Conservation (phyloP, 1,140 invertebrate species). For the Zaprionus camerounensis region DNA sequence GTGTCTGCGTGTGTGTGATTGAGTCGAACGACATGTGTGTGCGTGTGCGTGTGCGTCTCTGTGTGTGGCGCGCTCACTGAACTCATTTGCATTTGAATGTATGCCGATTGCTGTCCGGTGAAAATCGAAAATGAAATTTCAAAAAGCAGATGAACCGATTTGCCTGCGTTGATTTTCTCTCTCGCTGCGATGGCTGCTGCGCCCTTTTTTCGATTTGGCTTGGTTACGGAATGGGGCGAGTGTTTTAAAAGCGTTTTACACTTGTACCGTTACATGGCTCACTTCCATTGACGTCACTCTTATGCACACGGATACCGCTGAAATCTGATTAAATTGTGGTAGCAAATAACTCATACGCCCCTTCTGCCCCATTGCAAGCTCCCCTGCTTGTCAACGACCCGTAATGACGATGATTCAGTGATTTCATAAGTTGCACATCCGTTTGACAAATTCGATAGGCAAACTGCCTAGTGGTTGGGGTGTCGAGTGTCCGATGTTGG, state of each 20-base stretch:
- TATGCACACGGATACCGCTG: conserved; percentile 17
- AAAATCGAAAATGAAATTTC: conserved; percentile 72
- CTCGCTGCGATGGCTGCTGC: conserved; percentile 49
- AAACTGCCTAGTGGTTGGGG: conserved; percentile 24
- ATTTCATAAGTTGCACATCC: conserved; percentile 72
- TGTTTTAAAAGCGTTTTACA: conserved; percentile 40
- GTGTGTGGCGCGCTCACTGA: conserved; percentile 47
- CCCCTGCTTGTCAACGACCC: conserved; percentile 42
- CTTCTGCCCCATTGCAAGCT: conserved; percentile 17
- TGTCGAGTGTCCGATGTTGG: conserved; percentile 10
- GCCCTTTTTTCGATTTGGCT: conserved; percentile 50
- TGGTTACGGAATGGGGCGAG: conserved; percentile 61
- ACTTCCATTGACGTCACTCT: conserved; percentile 65
- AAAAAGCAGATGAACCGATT: conserved; percentile 47
- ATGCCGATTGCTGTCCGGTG: conserved; percentile 50
- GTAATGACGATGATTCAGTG: conserved; percentile 72
- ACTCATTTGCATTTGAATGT: conserved; percentile 69
- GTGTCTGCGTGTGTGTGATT: not conserved
- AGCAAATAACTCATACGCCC: conserved; percentile 76
- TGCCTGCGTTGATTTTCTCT: conserved; percentile 54
- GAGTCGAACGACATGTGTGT: not conserved
- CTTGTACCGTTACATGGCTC: conserved; percentile 63
- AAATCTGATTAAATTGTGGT: conserved; percentile 72
- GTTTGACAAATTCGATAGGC: conserved; percentile 37
- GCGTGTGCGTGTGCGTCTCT: not conserved